Evolutionary conservation across 2,888 invertebrate species (phyloP), one percentile per base, ranked within the genome.

Genomic region (Choreutis nemorana): DNA sequence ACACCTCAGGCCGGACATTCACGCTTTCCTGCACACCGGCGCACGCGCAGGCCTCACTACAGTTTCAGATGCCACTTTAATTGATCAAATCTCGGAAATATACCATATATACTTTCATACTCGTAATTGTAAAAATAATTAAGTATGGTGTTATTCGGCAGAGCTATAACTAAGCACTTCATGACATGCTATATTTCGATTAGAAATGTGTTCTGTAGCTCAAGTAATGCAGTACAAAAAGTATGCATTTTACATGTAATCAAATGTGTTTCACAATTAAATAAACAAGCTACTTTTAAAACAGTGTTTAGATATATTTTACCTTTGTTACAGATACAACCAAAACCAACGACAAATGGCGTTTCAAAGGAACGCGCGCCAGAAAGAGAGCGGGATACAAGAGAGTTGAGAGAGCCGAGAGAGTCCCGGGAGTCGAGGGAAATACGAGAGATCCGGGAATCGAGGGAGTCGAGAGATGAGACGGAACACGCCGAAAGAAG

Each of bases 291-390:
- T n/a, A n/a, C n/a, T 22, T n/a, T 9, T 22, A 22, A 22, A 22
- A n/a, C n/a, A n/a, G n/a, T n/a, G n/a, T n/a, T 1, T 60, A 56
- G 2, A 62, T 60, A 3, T 55, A 56, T 30, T 31, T 52, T 11
- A 37, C 22, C 24, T 22, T 68, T 56, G 77, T 81, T 64, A 23
- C 66, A 75, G 77, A 66, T 75, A 50, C 78, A 72, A 68, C 75
- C 64, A 37, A 75, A 75, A 50, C 65, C 77, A 33, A 68, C 63
- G 20, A 71, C 72, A 44, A 75, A 82, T 67, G 66, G 80, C 53
- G 42, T 78, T 51, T 29, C 71, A 46, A 75, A 75, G 40, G 80
- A 78, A 36, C 58, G 71, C 23, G 42, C 56, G 30, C 34, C 60
- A 6, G 70, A 71, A 26, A 25, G 32, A 31, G 16, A 34, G 23